Percentiles rank a stretch among this genome's conserved stretches.
Evolutionary conservation across 1,140 invertebrate genomes (phyloP).

Genomic region (Drosophila ambigua): DNA sequence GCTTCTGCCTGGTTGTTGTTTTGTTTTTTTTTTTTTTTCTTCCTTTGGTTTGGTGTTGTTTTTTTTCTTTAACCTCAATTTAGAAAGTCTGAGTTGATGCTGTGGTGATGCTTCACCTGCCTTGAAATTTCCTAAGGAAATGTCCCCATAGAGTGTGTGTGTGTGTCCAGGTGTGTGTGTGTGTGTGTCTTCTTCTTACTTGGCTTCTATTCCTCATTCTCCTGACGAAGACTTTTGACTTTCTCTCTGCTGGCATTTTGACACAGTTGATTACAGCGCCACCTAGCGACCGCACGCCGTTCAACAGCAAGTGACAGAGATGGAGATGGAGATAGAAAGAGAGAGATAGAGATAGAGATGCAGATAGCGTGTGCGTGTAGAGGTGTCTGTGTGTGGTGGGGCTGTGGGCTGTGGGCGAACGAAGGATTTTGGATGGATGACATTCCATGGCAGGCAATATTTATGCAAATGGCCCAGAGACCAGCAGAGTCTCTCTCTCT

Average conservation of each 20-base stretch:
- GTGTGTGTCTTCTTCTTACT: conserved; percentile 60
- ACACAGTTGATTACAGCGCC: conserved; percentile 79
- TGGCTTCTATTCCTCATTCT: conserved; percentile 27
- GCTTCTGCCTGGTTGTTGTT: background rate
- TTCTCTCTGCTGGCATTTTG: conserved; percentile 76
- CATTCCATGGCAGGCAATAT: conserved; percentile 48
- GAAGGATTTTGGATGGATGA: too few relatives aligned
- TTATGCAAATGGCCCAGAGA: conserved; percentile 71
- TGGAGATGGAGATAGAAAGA: too few relatives aligned
- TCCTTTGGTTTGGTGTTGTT: conserved; percentile 27
- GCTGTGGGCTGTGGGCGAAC: background rate
- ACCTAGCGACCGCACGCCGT: conserved; percentile 60
- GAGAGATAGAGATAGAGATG: too few relatives aligned
- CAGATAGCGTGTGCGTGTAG: too few relatives aligned
- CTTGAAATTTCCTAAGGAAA: conserved; percentile 53
- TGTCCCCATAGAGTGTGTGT: conserved; percentile 14
- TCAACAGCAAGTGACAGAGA: conserved; percentile 1
- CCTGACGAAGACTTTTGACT: conserved; percentile 56
- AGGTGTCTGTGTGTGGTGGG: conserved; percentile 16
- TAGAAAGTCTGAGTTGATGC: conserved; percentile 34
- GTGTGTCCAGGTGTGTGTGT: conserved; percentile 31
- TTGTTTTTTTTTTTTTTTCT: conserved; percentile 31
- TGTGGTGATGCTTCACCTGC: conserved; percentile 51
- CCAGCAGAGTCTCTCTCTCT: conserved; percentile 6
- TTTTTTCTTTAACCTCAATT: conserved; percentile 73